These are phyloP conservation scores for Phaedon cochleariae DNA, from an alignment of 2,888 invertebrate species.

Conservation along the genomic window DNA sequence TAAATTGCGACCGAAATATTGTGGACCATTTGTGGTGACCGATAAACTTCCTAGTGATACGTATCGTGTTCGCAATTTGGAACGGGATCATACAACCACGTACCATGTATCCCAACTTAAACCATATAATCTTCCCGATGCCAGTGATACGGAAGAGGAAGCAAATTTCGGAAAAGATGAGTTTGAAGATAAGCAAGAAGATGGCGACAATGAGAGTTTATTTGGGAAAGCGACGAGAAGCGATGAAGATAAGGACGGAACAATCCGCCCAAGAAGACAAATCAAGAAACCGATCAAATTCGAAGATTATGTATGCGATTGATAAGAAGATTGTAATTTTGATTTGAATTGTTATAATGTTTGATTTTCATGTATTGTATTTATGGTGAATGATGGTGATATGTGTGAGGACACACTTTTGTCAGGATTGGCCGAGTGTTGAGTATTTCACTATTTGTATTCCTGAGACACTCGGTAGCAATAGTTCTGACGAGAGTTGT, in stretches of 20 bases:
- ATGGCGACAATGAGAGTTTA: too few relatives aligned
- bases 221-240: background rate
- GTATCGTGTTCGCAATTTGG: background rate
- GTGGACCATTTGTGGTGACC: constrained; percentile 8
- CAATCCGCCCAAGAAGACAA: background rate
- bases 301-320: too few relatives aligned
- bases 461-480: too few relatives aligned
- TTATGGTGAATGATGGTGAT: too few relatives aligned
- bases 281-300: background rate
- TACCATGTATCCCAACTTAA: constrained; percentile 9
- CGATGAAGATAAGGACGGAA: background rate
- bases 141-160: background rate
- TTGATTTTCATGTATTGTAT: too few relatives aligned
- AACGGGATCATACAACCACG: background rate
- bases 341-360: too few relatives aligned
- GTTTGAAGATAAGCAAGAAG: too few relatives aligned
- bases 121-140: background rate
- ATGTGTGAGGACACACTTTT: too few relatives aligned
- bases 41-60: constrained; percentile 11
- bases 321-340: too few relatives aligned
- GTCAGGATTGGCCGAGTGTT: too few relatives aligned
- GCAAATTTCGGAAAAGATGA: background rate
- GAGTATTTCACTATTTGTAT: too few relatives aligned
- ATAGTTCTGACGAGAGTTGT: too few relatives aligned
- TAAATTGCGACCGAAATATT: constrained; percentile 10